Conservation (phyloP, 2,797 vertebrate genomes). For the Ctenochaetus hawaiiensis region DNA sequence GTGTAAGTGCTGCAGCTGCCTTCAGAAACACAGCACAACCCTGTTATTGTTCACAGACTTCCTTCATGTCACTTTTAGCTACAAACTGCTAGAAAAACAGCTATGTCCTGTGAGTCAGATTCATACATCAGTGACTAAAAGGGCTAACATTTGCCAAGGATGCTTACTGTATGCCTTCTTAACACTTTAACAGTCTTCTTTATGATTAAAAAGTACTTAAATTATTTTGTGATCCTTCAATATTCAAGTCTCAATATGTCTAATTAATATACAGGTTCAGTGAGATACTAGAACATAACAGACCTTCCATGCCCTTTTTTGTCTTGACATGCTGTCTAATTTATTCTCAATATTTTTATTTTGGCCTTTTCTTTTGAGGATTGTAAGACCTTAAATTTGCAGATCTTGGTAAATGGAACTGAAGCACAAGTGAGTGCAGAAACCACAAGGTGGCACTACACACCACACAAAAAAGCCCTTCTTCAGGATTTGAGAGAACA, state of each 20-base stretch:
- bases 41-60: conserved; percentile 66
- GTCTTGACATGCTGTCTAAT: no score
- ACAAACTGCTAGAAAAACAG: not conserved
- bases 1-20: conserved; percentile 50
- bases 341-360: not conserved
- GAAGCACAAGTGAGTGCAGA: not conserved
- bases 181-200: not conserved
- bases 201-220: not conserved
- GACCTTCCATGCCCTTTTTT: no score
- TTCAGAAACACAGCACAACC: conserved; percentile 35
- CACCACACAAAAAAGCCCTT: not conserved
- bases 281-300: not conserved
- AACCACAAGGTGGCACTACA: conserved; percentile 65
- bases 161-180: not conserved
- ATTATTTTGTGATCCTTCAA: not conserved
- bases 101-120: conserved; percentile 28
- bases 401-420: not conserved
- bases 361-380: not conserved
- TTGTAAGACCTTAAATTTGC: not conserved
- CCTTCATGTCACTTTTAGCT: conserved; percentile 47
- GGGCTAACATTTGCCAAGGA: not conserved
- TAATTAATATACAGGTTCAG: not conserved
- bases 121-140: not conserved
- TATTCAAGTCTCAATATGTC: not conserved
- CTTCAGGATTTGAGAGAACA: no score